Conservation (phyloP, 1,140 invertebrate species). For the Radopholus similis region DNA sequence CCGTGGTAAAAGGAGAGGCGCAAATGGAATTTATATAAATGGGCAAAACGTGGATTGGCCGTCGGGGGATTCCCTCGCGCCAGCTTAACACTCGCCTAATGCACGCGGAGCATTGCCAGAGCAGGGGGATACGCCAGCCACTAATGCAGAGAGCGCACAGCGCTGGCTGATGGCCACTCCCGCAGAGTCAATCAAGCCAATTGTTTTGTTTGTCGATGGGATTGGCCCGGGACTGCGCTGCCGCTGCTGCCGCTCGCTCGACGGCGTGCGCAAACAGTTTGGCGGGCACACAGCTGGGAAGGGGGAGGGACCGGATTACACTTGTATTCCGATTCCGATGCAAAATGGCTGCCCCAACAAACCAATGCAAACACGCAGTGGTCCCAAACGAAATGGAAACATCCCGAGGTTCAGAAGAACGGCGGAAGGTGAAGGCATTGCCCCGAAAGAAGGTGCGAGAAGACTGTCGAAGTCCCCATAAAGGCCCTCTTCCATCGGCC, state of each 20-base stretch:
- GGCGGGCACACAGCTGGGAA: not conserved
- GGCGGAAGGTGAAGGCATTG: not conserved
- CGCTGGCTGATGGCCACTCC: not conserved
- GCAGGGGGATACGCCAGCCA: not conserved
- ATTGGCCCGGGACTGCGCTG: not conserved
- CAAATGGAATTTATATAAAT: not conserved
- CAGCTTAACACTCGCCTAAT: too few relatives aligned
- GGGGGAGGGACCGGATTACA: not conserved
- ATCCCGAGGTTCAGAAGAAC: not conserved
- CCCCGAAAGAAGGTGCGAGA: too few relatives aligned
- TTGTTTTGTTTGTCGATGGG: not conserved
- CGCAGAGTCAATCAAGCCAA: not conserved
- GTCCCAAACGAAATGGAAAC: not conserved
- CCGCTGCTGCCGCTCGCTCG: not conserved
- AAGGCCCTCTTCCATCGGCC: too few relatives aligned
- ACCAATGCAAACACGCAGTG: not conserved
- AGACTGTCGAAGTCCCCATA: too few relatives aligned
- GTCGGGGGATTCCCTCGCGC: too few relatives aligned
- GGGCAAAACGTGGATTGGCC: not conserved
- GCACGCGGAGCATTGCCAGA: not conserved
- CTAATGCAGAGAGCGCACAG: not conserved
- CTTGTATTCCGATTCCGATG: not conserved
- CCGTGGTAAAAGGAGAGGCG: too few relatives aligned
- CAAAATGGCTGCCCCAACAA: not conserved
- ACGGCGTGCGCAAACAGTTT: slow-evolving; percentile 1